Percentiles rank a stretch among this genome's conserved stretches.
phyloP scores from a whole-genome alignment of 2,797 vertebrate genomes.

The Sorex maritimensis region DNA sequence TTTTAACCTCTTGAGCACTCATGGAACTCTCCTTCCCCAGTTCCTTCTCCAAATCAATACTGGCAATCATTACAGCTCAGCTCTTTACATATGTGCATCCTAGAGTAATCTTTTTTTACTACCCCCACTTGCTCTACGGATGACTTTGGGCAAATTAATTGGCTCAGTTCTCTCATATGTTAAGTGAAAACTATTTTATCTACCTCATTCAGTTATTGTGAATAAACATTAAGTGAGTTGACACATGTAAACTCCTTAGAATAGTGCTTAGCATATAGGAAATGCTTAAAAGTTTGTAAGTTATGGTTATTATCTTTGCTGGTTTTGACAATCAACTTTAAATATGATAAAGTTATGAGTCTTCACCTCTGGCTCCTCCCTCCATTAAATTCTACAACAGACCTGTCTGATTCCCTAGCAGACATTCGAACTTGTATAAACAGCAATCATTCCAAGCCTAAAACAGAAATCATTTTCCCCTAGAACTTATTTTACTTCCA shows the following conservation, averaged over 20 bases:
- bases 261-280: background rate
- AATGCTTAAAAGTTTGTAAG: background rate
- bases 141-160: background rate
- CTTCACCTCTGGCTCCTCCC: no score
- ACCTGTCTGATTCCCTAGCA: background rate
- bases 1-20: background rate
- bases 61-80: background rate
- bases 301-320: background rate
- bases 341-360: background rate
- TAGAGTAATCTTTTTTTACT: background rate
- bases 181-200: conserved; percentile 40
- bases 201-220: background rate
- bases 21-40: background rate
- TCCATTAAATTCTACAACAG: background rate
- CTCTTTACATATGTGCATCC: background rate
- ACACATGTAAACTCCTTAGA: background rate
- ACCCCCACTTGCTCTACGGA: background rate
- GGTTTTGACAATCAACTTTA: background rate
- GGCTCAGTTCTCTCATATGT: background rate
- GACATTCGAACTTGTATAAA: background rate
- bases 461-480: background rate
- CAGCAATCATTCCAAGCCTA: background rate
- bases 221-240: background rate
- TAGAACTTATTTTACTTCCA: background rate
- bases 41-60: background rate